Evolutionary conservation across 2,888 invertebrate genomes (phyloP).

Genomic region (Nomada flava): DNA sequence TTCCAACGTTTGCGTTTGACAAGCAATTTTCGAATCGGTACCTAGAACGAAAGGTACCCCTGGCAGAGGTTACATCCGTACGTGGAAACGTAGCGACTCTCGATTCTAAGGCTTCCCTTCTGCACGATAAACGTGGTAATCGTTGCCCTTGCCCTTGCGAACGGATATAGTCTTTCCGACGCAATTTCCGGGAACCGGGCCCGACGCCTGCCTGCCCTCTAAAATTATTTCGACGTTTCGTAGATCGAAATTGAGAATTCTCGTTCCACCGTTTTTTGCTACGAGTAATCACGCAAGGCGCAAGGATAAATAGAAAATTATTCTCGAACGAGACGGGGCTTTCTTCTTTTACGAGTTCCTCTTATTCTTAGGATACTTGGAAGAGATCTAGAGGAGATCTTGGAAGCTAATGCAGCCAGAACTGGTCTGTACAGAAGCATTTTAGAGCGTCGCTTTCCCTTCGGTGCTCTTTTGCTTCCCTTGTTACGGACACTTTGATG

Average conservation of each 20-base stretch:
- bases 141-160: neutral
- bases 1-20: conserved; percentile 61
- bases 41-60: neutral
- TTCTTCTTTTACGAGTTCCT: neutral
- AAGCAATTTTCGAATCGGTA: conserved; percentile 41
- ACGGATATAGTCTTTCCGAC: conserved; percentile 32
- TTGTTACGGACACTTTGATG: neutral
- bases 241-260: no score
- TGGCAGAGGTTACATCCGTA: neutral
- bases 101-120: conserved; percentile 11
- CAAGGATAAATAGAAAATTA: no score
- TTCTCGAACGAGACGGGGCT: neutral
- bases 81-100: neutral
- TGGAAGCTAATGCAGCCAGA: neutral
- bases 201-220: no score
- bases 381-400: neutral
- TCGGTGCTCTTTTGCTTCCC: neutral
- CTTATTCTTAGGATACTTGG: neutral
- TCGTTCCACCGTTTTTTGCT: no score
- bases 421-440: neutral
- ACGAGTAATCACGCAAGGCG: neutral
- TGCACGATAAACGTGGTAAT: neutral
- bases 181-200: conserved; percentile 41
- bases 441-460: neutral
- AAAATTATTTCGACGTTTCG: neutral